These are phyloP conservation scores for Lycocorax pyrrhopterus DNA, from an alignment of 2,113 vertebrate genomes.

Conservation along the genomic window DNA sequence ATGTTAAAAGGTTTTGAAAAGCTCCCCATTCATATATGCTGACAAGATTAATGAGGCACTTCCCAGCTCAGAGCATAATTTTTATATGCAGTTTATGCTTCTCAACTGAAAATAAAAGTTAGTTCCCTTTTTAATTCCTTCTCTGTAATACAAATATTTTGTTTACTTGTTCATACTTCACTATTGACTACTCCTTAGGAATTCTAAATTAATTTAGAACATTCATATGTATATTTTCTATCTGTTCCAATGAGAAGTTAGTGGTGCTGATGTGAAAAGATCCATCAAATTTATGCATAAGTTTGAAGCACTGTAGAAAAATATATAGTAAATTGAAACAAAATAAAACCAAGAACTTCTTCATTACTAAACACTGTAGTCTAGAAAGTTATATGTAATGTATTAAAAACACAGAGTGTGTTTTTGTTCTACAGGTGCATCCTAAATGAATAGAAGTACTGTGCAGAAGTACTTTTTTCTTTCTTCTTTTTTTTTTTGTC, in stretches of 20 bases:
- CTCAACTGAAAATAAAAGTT: neutral
- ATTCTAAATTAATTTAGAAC: neutral
- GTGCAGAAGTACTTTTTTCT: neutral
- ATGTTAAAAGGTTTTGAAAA: slow-evolving; percentile 39
- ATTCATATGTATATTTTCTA: neutral
- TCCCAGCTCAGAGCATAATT: neutral
- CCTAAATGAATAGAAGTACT: neutral
- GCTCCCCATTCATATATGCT: neutral
- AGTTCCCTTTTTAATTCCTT: neutral
- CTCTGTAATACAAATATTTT: neutral
- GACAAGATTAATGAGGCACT: slow-evolving; percentile 10
- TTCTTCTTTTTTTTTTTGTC: neutral
- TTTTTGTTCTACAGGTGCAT: neutral
- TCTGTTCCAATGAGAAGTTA: neutral
- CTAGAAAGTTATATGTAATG: neutral
- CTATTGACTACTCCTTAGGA: neutral
- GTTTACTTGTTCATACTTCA: neutral
- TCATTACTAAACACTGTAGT: neutral
- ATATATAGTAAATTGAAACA: neutral
- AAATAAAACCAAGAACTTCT: neutral
- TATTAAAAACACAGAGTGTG: neutral
- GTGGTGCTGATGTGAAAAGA: neutral
- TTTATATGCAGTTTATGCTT: neutral
- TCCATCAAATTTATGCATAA: neutral
- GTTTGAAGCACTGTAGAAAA: neutral